A percentile compares a stretch with the other conserved stretches of the same genome.
Evolutionary conservation across 2,888 invertebrate species (phyloP).

Genomic region (Sipha maydis): DNA sequence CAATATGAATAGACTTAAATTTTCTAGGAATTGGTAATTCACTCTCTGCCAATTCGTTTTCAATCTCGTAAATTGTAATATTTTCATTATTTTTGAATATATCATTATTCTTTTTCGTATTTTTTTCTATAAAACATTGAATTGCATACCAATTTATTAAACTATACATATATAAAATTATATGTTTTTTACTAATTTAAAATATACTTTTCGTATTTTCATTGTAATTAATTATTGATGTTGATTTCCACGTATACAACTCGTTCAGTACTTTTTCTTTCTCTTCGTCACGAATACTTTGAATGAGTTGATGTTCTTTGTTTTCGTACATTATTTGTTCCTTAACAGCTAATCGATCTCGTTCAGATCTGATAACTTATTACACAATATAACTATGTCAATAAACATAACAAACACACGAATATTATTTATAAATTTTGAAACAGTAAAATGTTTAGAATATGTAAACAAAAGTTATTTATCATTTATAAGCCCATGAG

Average conservation of each 20-base stretch:
- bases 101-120: conserved; percentile 34
- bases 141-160: too few relatives aligned
- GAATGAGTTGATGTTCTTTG: conserved; percentile 73
- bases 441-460: background rate
- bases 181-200: background rate
- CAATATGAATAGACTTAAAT: conserved; percentile 73
- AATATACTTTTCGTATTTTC: conserved; percentile 17
- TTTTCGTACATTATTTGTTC: conserved; percentile 74
- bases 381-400: background rate
- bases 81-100: conserved; percentile 40
- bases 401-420: background rate
- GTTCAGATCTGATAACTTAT: conserved; percentile 32
- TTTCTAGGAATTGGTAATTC: conserved; percentile 73
- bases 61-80: conserved; percentile 32
- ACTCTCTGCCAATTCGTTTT: conserved; percentile 63
- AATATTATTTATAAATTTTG: background rate
- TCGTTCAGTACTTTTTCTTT: conserved; percentile 63
- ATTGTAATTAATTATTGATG: background rate
- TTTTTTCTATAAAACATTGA: background rate
- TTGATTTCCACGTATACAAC: conserved; percentile 39
- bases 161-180: too few relatives aligned
- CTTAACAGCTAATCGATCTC: conserved; percentile 67
- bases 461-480: background rate
- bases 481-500: background rate
- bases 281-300: conserved; percentile 71